Evolutionary conservation across 2,888 invertebrate species (phyloP).

Genomic region (Eledone cirrhosa): DNA sequence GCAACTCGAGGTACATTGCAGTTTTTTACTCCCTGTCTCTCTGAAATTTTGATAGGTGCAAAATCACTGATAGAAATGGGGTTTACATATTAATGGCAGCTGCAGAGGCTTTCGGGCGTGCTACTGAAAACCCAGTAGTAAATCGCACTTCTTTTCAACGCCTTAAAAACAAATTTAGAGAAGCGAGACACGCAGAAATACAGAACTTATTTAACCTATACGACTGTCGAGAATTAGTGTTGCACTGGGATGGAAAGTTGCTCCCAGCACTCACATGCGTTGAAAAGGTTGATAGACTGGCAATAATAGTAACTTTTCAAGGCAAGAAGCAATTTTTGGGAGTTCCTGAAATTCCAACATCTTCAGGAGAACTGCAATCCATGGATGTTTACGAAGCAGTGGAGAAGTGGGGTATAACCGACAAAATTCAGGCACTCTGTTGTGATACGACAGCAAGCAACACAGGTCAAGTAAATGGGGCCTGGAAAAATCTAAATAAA

Average conservation of each 20-base stretch:
- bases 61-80: neutral
- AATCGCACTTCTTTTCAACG: neutral
- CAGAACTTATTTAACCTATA: neutral
- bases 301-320: no score
- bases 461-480: neutral
- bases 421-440: neutral
- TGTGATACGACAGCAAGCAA: neutral
- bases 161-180: neutral
- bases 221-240: no score
- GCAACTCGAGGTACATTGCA: neutral
- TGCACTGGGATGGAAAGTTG: no score
- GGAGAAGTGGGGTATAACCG: neutral
- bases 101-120: neutral
- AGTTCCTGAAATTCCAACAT: no score
- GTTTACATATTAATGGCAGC: no score
- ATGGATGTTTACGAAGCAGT: no score
- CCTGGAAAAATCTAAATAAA: neutral
- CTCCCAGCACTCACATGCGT: no score
- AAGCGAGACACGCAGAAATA: constrained; percentile 7
- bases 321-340: no score
- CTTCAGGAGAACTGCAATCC: no score
- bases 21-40: neutral
- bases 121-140: neutral
- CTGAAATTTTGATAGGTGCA: no score
- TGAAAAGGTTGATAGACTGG: neutral